Percentiles rank a stretch among this genome's conserved stretches.
Conservation (phyloP, 1,140 invertebrate species). For the Holcopasites calliopsidis region DNA sequence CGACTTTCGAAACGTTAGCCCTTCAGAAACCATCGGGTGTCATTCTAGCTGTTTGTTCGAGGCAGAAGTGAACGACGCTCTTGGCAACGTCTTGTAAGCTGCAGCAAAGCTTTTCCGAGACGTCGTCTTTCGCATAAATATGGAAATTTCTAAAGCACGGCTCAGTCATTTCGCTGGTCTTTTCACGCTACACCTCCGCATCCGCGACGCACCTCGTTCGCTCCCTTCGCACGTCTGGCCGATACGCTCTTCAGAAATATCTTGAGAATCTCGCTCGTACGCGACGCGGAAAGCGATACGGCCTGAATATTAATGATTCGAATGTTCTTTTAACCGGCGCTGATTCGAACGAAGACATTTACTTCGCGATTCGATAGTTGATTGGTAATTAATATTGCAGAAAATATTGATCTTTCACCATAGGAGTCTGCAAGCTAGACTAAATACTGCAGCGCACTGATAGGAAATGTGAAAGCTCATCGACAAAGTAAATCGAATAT, state of each 20-base stretch:
- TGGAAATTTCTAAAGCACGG: slow-evolving; percentile 9
- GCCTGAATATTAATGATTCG: slow-evolving; percentile 12
- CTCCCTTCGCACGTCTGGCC: not conserved
- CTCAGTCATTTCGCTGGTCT: not conserved
- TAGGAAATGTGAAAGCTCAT: too few relatives aligned
- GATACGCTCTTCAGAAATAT: slow-evolving; percentile 4
- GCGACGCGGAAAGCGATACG: not conserved
- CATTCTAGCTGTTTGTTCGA: not conserved
- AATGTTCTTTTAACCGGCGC: not conserved
- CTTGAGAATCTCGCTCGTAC: not conserved
- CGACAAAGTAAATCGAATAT: too few relatives aligned
- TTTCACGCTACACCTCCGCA: slow-evolving; percentile 9
- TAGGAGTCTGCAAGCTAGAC: too few relatives aligned
- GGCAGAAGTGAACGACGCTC: not conserved
- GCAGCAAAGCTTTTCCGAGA: not conserved
- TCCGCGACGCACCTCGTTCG: not conserved
- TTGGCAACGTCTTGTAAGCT: not conserved
- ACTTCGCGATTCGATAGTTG: not conserved
- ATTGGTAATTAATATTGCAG: too few relatives aligned
- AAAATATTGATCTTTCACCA: too few relatives aligned
- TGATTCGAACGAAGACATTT: not conserved
- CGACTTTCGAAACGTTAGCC: not conserved
- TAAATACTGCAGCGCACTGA: too few relatives aligned
- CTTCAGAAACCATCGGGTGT: not conserved
- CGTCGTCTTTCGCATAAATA: not conserved